Evolutionary conservation across 2,888 invertebrate species (phyloP).

Genomic region (Xanthorhoe spadicearia): DNA sequence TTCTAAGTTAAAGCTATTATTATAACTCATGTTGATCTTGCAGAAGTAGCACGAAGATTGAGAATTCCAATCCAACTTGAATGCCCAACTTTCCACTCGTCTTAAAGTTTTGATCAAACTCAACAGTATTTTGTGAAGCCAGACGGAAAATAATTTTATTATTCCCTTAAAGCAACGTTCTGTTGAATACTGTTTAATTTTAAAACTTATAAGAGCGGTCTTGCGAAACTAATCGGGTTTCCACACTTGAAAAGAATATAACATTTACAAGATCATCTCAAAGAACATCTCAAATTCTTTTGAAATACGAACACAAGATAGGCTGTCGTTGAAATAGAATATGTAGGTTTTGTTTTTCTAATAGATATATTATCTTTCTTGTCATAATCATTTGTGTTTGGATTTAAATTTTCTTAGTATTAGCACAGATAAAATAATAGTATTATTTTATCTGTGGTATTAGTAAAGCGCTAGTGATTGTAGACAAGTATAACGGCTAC

Average conservation of each 20-base stretch:
- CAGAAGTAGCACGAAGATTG: conserved; percentile 34
- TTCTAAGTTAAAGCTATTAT: conserved; percentile 25
- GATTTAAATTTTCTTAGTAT: no score
- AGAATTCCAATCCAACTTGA: conserved; percentile 34
- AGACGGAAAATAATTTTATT: conserved; percentile 52
- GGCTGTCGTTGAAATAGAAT: no score
- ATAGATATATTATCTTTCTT: no score
- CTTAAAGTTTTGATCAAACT: conserved; percentile 47
- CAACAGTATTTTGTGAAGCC: conserved; percentile 44
- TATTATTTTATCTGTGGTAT: no score
- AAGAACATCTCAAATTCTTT: no score
- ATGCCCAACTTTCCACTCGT: conserved; percentile 40
- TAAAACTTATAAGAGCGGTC: conserved; percentile 45
- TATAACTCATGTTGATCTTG: conserved; percentile 39
- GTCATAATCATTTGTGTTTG: no score
- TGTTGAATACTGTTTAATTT: conserved; percentile 47
- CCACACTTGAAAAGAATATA: conserved; percentile 1
- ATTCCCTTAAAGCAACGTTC: conserved; percentile 46
- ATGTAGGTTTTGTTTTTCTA: no score
- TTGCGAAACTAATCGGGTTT: conserved; percentile 34
- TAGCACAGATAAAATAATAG: no score
- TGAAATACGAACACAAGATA: no score
- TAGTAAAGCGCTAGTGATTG: no score
- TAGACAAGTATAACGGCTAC: no score
- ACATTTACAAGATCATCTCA: background rate